phyloP scores from a whole-genome alignment of 2,888 invertebrate species.

The Neocrepidodera transversa region DNA sequence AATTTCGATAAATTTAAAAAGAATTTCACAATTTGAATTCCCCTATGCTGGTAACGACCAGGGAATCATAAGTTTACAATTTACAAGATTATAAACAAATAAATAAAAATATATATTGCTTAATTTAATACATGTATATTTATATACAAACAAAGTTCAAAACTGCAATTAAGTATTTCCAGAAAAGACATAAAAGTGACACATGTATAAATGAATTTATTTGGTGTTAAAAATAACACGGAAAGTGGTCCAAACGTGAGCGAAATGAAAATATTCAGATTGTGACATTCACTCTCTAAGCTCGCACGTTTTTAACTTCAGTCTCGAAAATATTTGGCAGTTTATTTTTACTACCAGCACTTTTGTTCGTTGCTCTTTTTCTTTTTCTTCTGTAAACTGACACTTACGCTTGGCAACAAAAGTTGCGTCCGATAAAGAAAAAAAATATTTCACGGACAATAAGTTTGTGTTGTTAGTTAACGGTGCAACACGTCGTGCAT shows the following conservation, averaged over 20 bases:
- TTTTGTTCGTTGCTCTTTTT: slow-evolving; percentile 9
- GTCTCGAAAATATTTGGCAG: slow-evolving; percentile 18
- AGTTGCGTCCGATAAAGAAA: not conserved
- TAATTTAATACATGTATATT: too few species aligned
- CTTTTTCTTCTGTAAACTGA: slow-evolving; percentile 14
- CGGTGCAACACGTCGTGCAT: not conserved
- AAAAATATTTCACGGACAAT: not conserved
- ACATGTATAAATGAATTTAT: slow-evolving; percentile 8
- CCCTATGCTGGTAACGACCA: too few species aligned
- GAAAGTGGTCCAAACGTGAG: slow-evolving; percentile 16
- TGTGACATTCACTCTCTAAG: slow-evolving; percentile 8
- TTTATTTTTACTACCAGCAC: slow-evolving; percentile 12
- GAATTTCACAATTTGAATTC: too few species aligned
- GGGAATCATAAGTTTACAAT: too few species aligned
- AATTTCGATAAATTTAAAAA: too few species aligned
- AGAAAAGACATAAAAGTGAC: slow-evolving; percentile 8
- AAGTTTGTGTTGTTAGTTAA: not conserved
- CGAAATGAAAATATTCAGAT: slow-evolving; percentile 18
- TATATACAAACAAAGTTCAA: slow-evolving; percentile 6
- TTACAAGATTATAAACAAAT: too few species aligned
- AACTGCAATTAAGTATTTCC: slow-evolving; percentile 21
- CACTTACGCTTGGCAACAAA: slow-evolving; percentile 2
- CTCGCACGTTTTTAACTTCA: slow-evolving; percentile 14
- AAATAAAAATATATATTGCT: too few species aligned
- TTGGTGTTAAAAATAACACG: slow-evolving; percentile 16